phyloP scores from a whole-genome alignment of 1,140 invertebrate genomes.

The Pogonomyrmex californicus region DNA sequence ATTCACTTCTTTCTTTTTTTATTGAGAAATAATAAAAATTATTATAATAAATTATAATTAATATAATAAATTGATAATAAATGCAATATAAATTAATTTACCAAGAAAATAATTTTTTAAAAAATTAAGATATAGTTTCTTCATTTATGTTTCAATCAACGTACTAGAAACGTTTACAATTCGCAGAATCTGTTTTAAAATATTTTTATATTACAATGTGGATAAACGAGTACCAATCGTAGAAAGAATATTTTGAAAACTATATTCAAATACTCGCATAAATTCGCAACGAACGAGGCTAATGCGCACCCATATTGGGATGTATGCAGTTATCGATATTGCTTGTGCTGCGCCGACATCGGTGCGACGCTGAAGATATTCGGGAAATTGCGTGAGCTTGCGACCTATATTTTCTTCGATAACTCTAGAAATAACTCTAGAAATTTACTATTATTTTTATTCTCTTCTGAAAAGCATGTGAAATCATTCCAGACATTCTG shows the following conservation, averaged over 20 bases:
- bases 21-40: neutral
- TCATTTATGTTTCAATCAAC: neutral
- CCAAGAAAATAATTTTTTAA: neutral
- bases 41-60: neutral
- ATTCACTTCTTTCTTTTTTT: neutral
- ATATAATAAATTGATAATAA: neutral
- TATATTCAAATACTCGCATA: conserved; percentile 15
- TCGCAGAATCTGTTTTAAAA: neutral
- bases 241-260: conserved; percentile 7
- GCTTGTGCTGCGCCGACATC: neutral
- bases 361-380: conserved; percentile 36
- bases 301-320: conserved; percentile 17
- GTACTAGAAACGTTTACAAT: neutral
- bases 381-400: conserved; percentile 41
- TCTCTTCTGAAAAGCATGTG: neutral
- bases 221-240: conserved; percentile 11
- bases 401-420: conserved; percentile 28
- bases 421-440: conserved; percentile 28
- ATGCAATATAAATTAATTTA: conserved; percentile 11
- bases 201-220: conserved; percentile 1
- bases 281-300: conserved; percentile 33
- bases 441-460: conserved; percentile 49
- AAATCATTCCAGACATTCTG: conserved; percentile 23
- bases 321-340: conserved; percentile 43
- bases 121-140: conserved; percentile 7